phyloP scores from a whole-genome alignment of 1,140 invertebrate species.

The Bombus pyrosoma region DNA sequence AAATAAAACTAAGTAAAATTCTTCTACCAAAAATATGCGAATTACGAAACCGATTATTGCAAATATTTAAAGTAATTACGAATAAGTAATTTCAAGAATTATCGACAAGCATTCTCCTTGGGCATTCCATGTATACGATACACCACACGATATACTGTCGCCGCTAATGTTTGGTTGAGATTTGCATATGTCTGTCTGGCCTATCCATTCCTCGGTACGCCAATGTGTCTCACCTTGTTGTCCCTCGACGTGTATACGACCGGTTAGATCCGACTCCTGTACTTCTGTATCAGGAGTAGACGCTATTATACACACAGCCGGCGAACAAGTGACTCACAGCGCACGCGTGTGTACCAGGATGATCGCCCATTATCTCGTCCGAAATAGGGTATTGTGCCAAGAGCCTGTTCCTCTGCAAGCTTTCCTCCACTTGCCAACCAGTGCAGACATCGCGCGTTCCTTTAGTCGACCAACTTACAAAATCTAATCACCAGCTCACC shows the following conservation, averaged over 20 bases:
- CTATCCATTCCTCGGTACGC: constrained; percentile 67
- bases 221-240: constrained; percentile 58
- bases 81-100: not conserved
- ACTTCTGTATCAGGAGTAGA: constrained; percentile 33
- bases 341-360: constrained; percentile 55
- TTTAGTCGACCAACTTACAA: constrained; percentile 47
- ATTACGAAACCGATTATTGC: not conserved
- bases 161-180: constrained; percentile 78
- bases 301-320: constrained; percentile 55
- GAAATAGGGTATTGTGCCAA: constrained; percentile 72
- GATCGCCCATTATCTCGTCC: constrained; percentile 70
- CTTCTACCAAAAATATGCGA: not conserved
- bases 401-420: constrained; percentile 48
- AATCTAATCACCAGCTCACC: constrained; percentile 59
- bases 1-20: not conserved
- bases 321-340: constrained; percentile 56
- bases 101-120: too few relatives aligned
- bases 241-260: constrained; percentile 58
- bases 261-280: constrained; percentile 1
- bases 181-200: constrained; percentile 81
- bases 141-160: constrained; percentile 70
- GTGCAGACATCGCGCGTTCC: constrained; percentile 11
- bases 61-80: not conserved
- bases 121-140: not conserved
- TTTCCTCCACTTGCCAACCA: constrained; percentile 23